phyloP scores from a whole-genome alignment of 2,113 vertebrate species.

The Barnardius zonarius region DNA sequence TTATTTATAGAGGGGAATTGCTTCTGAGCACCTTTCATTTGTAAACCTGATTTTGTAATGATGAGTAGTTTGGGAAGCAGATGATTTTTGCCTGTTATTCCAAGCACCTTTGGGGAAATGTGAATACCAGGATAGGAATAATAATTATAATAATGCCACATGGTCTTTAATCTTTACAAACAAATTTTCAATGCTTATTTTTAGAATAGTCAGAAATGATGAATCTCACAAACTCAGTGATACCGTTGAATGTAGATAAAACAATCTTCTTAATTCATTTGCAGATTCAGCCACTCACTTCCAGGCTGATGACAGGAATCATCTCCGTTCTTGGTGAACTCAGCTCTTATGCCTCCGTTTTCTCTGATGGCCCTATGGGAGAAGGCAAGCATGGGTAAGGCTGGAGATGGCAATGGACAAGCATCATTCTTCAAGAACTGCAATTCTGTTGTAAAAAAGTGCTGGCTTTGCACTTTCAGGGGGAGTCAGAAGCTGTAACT shows the following conservation, averaged over 20 bases:
- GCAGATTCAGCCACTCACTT: background rate
- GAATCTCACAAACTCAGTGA: background rate
- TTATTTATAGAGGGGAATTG: background rate
- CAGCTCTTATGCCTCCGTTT: background rate
- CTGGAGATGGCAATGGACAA: background rate
- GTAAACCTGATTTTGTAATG: background rate
- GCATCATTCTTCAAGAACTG: background rate
- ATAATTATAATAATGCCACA: background rate
- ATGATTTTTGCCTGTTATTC: background rate
- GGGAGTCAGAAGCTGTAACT: background rate
- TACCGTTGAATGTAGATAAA: accelerated
- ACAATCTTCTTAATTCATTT: background rate
- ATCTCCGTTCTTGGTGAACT: background rate
- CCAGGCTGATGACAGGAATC: background rate
- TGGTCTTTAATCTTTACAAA: background rate
- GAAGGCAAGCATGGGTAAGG: accelerated
- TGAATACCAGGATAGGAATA: background rate
- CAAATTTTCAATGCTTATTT: background rate
- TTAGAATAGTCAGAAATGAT: too few species aligned
- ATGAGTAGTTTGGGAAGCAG: background rate
- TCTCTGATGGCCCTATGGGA: accelerated
- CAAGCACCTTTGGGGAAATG: background rate
- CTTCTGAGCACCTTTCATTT: background rate
- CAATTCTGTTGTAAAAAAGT: background rate
- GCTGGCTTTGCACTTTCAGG: background rate